Evolutionary conservation across 2,113 vertebrate species (phyloP).

Genomic region (Syngnathus typhle): DNA sequence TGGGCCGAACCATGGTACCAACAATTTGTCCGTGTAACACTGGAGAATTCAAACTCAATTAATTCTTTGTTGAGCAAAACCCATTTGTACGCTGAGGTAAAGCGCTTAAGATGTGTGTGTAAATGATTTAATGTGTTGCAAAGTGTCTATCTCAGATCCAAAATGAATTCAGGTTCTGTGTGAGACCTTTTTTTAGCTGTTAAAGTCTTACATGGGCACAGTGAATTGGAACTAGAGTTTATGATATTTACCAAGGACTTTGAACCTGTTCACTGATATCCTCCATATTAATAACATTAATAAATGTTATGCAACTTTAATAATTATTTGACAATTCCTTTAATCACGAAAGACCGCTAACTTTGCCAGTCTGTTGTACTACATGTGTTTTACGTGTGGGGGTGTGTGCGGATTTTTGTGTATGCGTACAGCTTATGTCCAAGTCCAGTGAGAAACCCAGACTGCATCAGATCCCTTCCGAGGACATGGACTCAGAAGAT

Average conservation of each 20-base stretch:
- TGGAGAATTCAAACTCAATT: background rate
- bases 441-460: constrained; percentile 88
- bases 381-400: background rate
- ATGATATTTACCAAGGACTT: background rate
- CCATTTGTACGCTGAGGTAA: background rate
- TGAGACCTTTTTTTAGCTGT: background rate
- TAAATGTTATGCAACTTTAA: background rate
- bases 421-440: constrained; percentile 67
- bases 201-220: background rate
- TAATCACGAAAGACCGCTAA: too few relatives aligned
- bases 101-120: background rate
- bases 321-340: background rate
- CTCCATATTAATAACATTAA: background rate
- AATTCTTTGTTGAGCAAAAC: background rate
- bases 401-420: background rate
- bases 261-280: background rate
- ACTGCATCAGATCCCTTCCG: constrained; percentile 86
- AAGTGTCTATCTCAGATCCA: background rate
- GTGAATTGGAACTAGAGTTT: background rate
- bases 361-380: too few relatives aligned
- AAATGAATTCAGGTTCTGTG: background rate
- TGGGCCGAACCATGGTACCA: too few relatives aligned
- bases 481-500: constrained; percentile 85
- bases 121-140: background rate
- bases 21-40: background rate